Base-by-base conservation (phyloP, 2,113 vertebrate genomes). In the Antigone vipio region DNA sequence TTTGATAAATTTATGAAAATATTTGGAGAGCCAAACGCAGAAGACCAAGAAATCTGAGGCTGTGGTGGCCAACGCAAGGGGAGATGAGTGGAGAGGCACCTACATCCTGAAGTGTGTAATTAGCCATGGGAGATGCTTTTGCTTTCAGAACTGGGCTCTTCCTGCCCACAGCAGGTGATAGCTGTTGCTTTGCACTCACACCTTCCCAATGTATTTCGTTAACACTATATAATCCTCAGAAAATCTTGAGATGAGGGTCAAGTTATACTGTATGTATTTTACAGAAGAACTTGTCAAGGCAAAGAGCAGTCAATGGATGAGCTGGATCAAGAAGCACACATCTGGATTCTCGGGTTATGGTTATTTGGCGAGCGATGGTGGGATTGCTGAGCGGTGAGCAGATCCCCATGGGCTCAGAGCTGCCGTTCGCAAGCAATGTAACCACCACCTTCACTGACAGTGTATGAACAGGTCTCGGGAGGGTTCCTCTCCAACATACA, bases 331-430 rank as follows among this genome's bases (percentile, higher is more conserved):
- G 68, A 58, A 69, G 55, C 10, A 55, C 55, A 29, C 27, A 24
- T 4, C 38, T 44, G 45, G 8, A 22, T 32, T 71, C 42, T 32
- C 22, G 8, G 24, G n/a, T 52, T 16, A 13, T 1, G 18, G 45
- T 23, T 35, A 9, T 45, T 7, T 68, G 26, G 15, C 2, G 8
- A n/a, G 29, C 1, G 4, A 23, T 56, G n/a, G 34, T 1, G 3
- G 52, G 58, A 71, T 2, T 68, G 79, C 20, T 7, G 15, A 74
- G 17, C 0, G 20, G 59, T 26, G 53, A 88, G 60, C 4, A 55
- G 77, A 32, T 17, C 22, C n/a, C 22, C 42, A 27, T 32, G 56
- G n/a, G 58, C 63, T 67, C 47, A 24, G 45, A 44, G 92, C 80
- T 63, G 66, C 59, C 1, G 4, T 23, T 29, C 0, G 2, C 53